These are phyloP conservation scores for Parotocinclus haroldoi DNA, from an alignment of 2,797 vertebrate species.

Conservation along the genomic window DNA sequence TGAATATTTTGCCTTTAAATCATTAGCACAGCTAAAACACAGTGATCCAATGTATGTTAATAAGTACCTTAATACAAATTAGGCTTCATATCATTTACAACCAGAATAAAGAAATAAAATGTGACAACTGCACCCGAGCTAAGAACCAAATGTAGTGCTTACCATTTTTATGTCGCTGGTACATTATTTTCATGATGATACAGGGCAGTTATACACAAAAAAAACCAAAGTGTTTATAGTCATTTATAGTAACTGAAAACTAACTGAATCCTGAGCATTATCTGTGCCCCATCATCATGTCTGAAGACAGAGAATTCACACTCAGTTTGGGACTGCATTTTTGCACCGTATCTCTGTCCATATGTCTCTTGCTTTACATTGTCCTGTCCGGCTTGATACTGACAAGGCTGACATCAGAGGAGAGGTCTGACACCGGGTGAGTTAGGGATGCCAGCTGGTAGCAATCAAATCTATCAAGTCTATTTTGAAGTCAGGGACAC, in stretches of 20 bases:
- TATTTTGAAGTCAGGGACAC: constrained; percentile 84
- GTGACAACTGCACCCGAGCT: too few species aligned
- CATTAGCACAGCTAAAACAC: too few species aligned
- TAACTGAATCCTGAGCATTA: background rate
- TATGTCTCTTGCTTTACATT: constrained; percentile 56
- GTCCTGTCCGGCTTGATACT: constrained; percentile 74
- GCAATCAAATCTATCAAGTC: constrained; percentile 83
- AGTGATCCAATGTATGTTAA: too few species aligned
- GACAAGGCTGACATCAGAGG: constrained; percentile 82
- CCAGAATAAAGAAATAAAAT: too few species aligned
- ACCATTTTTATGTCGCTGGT: too few species aligned
- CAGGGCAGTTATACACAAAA: too few species aligned
- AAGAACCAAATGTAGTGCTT: too few species aligned
- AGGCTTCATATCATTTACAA: too few species aligned
- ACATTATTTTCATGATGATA: too few species aligned
- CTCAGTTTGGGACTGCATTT: background rate
- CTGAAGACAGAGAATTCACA: constrained; percentile 21
- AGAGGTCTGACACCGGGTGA: constrained; percentile 77
- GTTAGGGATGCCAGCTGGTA: constrained; percentile 81
- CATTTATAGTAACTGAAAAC: background rate
- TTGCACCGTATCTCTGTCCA: constrained; percentile 40
- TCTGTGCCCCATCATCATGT: background rate
- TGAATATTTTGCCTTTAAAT: too few species aligned
- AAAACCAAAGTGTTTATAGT: too few species aligned
- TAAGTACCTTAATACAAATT: too few species aligned